phyloP scores from a whole-genome alignment of 2,113 vertebrate species.

The Aptenodytes forsteri region DNA sequence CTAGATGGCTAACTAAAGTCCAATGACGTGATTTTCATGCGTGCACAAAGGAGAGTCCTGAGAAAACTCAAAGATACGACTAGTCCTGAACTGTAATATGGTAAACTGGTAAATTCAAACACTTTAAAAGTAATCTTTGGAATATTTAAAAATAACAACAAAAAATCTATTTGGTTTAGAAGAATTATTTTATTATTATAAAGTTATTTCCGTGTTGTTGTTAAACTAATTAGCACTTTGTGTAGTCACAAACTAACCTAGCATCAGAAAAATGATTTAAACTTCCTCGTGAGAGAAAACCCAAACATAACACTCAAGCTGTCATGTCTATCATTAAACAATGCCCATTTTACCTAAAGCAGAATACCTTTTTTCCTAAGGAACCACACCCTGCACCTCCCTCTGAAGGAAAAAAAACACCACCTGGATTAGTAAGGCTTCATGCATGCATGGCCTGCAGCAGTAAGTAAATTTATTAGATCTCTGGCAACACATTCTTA shows the following conservation, averaged over 20 bases:
- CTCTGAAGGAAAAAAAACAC: neutral
- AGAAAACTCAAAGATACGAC: neutral
- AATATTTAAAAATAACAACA: neutral
- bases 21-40: neutral
- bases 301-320: neutral
- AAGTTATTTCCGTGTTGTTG: neutral
- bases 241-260: neutral
- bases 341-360: conserved; percentile 13
- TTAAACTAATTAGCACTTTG: neutral
- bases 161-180: neutral
- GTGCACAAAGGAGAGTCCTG: neutral
- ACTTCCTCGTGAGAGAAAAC: neutral
- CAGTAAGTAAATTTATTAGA: conserved; percentile 71
- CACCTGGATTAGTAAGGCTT: conserved; percentile 67
- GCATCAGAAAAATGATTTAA: neutral
- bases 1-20: neutral
- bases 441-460: conserved; percentile 58
- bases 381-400: conserved; percentile 39
- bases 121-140: neutral
- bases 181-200: neutral
- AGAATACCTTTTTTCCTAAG: conserved; percentile 15
- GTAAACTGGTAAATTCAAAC: neutral
- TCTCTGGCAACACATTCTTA: conserved; percentile 73
- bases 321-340: neutral
- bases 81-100: neutral